Percentiles rank a stretch among this genome's conserved stretches.
Conservation (phyloP, 2,113 vertebrate species). For the Poecile atricapillus region DNA sequence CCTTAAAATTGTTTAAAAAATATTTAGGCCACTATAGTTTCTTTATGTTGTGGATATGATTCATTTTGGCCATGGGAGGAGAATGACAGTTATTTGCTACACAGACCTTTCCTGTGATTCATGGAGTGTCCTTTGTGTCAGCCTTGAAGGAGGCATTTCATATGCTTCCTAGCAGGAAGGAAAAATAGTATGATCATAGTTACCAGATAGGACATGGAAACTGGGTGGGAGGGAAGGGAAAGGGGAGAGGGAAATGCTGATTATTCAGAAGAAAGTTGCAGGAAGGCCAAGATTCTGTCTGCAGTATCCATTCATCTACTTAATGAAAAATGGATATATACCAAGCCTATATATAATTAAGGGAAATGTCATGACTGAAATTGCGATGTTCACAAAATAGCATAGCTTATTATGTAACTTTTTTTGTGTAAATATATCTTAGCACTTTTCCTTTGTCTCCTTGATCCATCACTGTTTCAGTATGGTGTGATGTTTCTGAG, state of each 20-base stretch:
- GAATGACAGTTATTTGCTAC: slow-evolving; percentile 56
- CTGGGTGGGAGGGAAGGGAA: not conserved
- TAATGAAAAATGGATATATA: slow-evolving; percentile 43
- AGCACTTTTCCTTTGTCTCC: not conserved
- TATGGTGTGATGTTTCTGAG: not conserved
- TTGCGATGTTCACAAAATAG: slow-evolving; percentile 15
- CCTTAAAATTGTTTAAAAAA: not conserved
- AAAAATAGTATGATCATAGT: not conserved
- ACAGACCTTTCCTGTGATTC: slow-evolving; percentile 65
- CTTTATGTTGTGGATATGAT: slow-evolving; percentile 36
- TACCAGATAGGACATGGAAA: slow-evolving; percentile 33
- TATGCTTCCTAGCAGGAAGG: slow-evolving; percentile 36
- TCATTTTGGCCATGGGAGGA: slow-evolving; percentile 50
- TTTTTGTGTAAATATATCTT: not conserved
- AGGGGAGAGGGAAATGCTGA: slow-evolving; percentile 19
- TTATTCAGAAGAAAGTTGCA: not conserved
- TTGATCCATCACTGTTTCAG: not conserved
- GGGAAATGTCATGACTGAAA: not conserved
- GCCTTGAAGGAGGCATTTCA: slow-evolving; percentile 39
- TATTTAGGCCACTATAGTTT: not conserved
- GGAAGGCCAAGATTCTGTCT: slow-evolving; percentile 15
- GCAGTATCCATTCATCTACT: not conserved
- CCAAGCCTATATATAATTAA: slow-evolving; percentile 21
- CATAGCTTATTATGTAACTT: not conserved
- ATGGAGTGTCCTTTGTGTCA: slow-evolving; percentile 44